Base-by-base conservation (phyloP, 2,113 vertebrate species). In the Amazona guildingii region DNA sequence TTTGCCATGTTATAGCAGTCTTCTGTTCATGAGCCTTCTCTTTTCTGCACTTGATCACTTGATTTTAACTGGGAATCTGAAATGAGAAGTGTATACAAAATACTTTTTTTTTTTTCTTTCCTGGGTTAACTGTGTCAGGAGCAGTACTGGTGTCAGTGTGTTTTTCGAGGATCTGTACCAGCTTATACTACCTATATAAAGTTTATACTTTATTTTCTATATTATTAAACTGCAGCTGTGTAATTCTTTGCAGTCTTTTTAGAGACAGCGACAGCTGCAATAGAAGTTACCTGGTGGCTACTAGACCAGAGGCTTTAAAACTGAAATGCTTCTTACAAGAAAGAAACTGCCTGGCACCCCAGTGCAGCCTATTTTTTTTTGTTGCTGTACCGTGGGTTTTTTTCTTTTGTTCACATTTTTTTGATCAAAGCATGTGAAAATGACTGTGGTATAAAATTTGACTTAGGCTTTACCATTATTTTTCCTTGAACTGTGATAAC, bases 61-160 rank as follows among this genome's bases (percentile, higher is more conserved):
- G 28, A 13, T 83, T 86, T 51, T 57, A 33, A 2, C 11, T 20
- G 33, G 9, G 25, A 23, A 17, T n/a, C 10, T 44, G 18, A 46
- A 86, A 17, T 24, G 17, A 11, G 28, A 64, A 49, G 2, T 55
- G 28, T 27, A 5, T 24, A 5, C 29, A 24, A 62, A 78, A 5
- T 52, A 13, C 2, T n/a, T 6, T 54, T 75, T 35, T 7, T 23
- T 31, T 31, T 2, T 43, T 5, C 63, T 18, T 10, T 11, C 17
- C 7, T 12, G 12, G 27, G 3, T n/a, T 81, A 21, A 24, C 13
- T 39, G 1, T 31, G 6, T 57, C 48, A 57, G 27, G 17, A 63
- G 21, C 67, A 74, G 11, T 19, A 35, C 6, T n/a, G 4, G 1
- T 59, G 21, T 4, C 10, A 0, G 0, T 12, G 3, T 43, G 10